Conservation (phyloP, 1,140 invertebrate genomes). For the Drosophila leontia region DNA sequence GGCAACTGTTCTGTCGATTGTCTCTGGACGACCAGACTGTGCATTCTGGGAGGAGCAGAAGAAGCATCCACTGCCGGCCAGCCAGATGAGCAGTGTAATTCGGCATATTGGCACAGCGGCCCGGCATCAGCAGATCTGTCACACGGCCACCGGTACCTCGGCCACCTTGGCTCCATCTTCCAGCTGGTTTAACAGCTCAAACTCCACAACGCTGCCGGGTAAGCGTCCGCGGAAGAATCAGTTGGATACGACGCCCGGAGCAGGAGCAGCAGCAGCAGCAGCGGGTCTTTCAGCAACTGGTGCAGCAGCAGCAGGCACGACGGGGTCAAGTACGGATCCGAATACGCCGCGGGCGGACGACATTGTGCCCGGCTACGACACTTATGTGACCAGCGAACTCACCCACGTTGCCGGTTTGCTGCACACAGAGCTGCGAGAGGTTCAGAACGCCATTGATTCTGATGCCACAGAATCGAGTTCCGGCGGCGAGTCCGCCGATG, state of each 20-base stretch:
- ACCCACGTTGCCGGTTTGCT: constrained; percentile 89
- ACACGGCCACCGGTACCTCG: constrained; percentile 78
- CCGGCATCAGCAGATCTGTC: constrained; percentile 68
- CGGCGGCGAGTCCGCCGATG: constrained; percentile 96
- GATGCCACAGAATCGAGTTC: constrained; percentile 97
- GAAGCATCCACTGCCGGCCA: constrained; percentile 65
- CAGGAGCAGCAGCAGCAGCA: constrained; percentile 3
- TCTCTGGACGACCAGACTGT: constrained; percentile 49
- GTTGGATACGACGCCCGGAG: constrained; percentile 17
- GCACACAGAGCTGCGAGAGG: constrained; percentile 88
- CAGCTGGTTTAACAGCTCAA: constrained; percentile 62
- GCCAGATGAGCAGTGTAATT: constrained; percentile 74
- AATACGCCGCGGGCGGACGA: constrained; percentile 58
- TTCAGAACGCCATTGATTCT: constrained; percentile 92
- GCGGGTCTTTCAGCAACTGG: constrained; percentile 85
- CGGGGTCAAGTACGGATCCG: constrained; percentile 1
- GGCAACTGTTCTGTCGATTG: constrained; percentile 61
- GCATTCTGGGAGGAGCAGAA: constrained; percentile 71
- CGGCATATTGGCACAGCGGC: constrained; percentile 70
- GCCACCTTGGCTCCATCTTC: constrained; percentile 69
- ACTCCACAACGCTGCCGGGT: constrained; percentile 37
- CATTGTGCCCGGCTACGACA: constrained; percentile 84
- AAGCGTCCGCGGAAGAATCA: constrained; percentile 63
- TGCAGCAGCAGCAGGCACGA: constrained; percentile 7
- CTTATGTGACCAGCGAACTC: constrained; percentile 86